Base-by-base conservation (phyloP, 2,797 vertebrate species). In the Tangara arthus region DNA sequence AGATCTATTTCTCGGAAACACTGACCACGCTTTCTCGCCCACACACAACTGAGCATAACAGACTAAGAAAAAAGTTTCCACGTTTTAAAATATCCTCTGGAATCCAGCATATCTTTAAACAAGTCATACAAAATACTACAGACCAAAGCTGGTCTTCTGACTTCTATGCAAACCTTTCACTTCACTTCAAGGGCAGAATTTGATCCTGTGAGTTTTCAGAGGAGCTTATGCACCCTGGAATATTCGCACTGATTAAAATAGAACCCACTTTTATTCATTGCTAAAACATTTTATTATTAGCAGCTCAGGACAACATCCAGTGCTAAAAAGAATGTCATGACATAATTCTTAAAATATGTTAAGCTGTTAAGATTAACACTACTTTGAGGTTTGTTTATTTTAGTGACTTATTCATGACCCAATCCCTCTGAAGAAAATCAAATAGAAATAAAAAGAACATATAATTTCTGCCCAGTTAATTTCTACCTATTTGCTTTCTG, bases 251-350 rank as follows among this genome's bases (percentile, higher is more conserved):
- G 94, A 95, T 94, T 95, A 96, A 97, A 97, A 97, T 93, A 94
- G 91, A 96, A 95, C 68, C 56, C 59, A 87, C 84, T 96, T 97
- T 95, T 95, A 96, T 95, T 96, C 93, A 95, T 42, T 82, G 72
- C 88, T 95, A 89, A 94, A 96, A 81, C 73, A 84, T 95, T 95
- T 92, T 97, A 86, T 93, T 95, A 94, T 89, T 95, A 95, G 94
- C 56, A 92, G 86, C 84, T 92, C 78, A 91, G 92, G 91, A 92
- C 77, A 95, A 91, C 89, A 94, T 72, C 80, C 90, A 95, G 65
- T 61, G 82, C 79, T 94, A 82, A 93, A 97, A 96, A 77, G 93
- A 97, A 97, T 82, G 91, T 71, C 75, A 94, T 97, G 96, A 97
- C 82, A 96, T 90, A 96, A 94, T 69, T 93, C 89, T 94, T 87